phyloP scores from a whole-genome alignment of 1,140 invertebrate species.

The Atta colombica region DNA sequence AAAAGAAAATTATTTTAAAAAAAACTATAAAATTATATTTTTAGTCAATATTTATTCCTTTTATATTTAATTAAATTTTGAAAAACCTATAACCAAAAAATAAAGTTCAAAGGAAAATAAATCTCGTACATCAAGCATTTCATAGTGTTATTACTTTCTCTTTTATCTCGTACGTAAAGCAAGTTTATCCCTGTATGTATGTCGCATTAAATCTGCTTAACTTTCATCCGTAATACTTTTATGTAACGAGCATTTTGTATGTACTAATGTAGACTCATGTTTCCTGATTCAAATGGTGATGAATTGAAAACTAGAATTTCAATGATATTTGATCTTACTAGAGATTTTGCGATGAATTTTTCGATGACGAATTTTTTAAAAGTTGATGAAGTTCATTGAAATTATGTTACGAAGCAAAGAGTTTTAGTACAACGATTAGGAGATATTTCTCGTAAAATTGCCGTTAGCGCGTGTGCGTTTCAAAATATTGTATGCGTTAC shows the following conservation, averaged over 20 bases:
- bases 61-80: neutral
- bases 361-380: neutral
- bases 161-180: neutral
- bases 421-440: neutral
- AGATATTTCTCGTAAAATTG: constrained; percentile 11
- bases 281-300: constrained; percentile 6
- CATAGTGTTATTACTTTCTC: constrained; percentile 31
- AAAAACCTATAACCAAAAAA: neutral
- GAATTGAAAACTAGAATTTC: constrained; percentile 10
- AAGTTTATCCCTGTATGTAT: constrained; percentile 9
- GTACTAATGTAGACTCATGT: neutral
- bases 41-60: neutral
- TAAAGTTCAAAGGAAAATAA: neutral
- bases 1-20: neutral
- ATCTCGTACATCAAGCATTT: neutral
- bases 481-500: neutral
- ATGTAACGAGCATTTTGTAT: constrained; percentile 44
- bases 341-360: neutral
- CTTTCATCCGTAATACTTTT: constrained; percentile 20
- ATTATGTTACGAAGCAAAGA: neutral
- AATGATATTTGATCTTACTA: neutral
- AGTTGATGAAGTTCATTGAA: constrained; percentile 20
- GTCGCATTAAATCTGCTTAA: constrained; percentile 65
- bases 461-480: too few species aligned
- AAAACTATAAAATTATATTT: neutral